A percentile compares a stretch with the other conserved stretches of the same genome.
These are phyloP conservation scores for Alloscopus bannaensis DNA, from an alignment of 2,888 invertebrate species.

Conservation along the genomic window DNA sequence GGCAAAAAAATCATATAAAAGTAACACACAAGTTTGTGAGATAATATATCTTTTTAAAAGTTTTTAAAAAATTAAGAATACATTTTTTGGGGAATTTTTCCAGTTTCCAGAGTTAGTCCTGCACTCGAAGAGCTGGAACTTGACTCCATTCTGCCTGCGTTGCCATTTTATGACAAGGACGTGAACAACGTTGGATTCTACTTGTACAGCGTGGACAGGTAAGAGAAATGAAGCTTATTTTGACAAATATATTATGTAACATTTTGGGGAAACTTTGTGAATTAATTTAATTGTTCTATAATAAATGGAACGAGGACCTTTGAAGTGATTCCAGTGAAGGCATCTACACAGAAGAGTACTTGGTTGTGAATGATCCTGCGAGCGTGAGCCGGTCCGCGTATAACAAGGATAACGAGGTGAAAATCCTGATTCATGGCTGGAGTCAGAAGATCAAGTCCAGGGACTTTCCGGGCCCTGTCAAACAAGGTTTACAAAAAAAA, in stretches of 20 bases:
- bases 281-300: constrained; percentile 18
- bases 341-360: constrained; percentile 53
- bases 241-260: neutral
- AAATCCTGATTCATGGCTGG: constrained; percentile 71
- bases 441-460: constrained; percentile 65
- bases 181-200: constrained; percentile 68
- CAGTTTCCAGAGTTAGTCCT: constrained; percentile 64
- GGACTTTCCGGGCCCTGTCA: constrained; percentile 70
- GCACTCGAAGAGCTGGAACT: constrained; percentile 63
- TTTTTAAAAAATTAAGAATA: too few species aligned
- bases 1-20: too few species aligned
- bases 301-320: neutral
- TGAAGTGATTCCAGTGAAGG: constrained; percentile 48
- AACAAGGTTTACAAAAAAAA: constrained; percentile 57
- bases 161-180: constrained; percentile 70
- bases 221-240: constrained; percentile 8
- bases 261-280: neutral
- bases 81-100: neutral
- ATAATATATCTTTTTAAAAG: too few species aligned
- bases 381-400: constrained; percentile 64
- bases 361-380: constrained; percentile 64
- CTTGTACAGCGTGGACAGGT: constrained; percentile 64
- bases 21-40: too few species aligned
- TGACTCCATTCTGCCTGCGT: constrained; percentile 64
- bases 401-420: constrained; percentile 56